Conservation (phyloP, 2,797 vertebrate genomes). For the Bovichtus diacanthus region DNA sequence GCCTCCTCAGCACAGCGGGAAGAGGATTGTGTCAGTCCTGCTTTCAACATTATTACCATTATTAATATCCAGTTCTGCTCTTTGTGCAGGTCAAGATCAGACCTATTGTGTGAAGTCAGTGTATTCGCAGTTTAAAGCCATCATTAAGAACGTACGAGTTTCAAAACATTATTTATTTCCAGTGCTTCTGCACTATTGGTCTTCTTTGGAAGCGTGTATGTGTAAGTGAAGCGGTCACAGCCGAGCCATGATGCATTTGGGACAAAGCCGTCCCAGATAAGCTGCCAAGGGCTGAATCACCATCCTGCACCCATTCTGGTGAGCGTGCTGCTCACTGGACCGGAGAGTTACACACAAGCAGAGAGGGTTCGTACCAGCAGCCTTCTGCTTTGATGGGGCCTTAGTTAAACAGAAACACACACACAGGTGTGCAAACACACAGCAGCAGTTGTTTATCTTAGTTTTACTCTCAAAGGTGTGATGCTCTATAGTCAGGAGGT, state of each 20-base stretch:
- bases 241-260: constrained; percentile 40
- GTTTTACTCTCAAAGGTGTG: not conserved
- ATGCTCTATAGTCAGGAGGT: not conserved
- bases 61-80: constrained; percentile 70
- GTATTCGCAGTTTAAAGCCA: not conserved
- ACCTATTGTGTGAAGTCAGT: constrained; percentile 40
- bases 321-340: constrained; percentile 44
- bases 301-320: constrained; percentile 33
- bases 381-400: constrained; percentile 17
- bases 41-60: constrained; percentile 74
- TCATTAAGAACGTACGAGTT: no score
- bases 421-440: constrained; percentile 72
- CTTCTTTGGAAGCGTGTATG: constrained; percentile 18
- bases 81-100: constrained; percentile 56
- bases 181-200: not conserved
- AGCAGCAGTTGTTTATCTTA: not conserved
- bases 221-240: constrained; percentile 25
- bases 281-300: constrained; percentile 53
- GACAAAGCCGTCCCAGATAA: constrained; percentile 50
- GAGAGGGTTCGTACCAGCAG: constrained; percentile 42
- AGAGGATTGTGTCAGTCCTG: constrained; percentile 70
- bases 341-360: constrained; percentile 53
- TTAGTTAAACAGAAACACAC: constrained; percentile 50
- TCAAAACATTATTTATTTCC: no score
- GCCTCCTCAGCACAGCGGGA: constrained; percentile 63